Evolutionary conservation across 1,140 invertebrate genomes (phyloP).

Genomic region (Penaeus vannamei): DNA sequence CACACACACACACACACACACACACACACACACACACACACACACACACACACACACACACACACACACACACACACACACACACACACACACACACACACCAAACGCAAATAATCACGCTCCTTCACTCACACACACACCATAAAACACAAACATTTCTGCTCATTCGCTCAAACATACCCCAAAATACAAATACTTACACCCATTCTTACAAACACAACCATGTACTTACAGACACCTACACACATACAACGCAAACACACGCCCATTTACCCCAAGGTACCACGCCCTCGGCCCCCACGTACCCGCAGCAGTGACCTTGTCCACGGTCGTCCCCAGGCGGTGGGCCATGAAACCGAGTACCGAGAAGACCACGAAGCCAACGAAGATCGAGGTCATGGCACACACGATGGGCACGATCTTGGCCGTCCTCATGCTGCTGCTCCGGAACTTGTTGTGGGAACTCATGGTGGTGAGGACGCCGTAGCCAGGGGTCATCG

Average conservation of each 20-base stretch:
- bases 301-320: constrained; percentile 67
- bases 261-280: background rate
- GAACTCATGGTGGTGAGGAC: constrained; percentile 85
- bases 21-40: no score
- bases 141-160: no score
- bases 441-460: constrained; percentile 78
- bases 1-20: no score
- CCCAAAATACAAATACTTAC: background rate
- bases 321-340: constrained; percentile 72
- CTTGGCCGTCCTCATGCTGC: constrained; percentile 62
- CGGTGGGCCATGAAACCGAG: constrained; percentile 82
- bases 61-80: no score
- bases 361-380: constrained; percentile 73
- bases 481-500: constrained; percentile 86
- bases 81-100: no score
- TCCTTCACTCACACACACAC: no score
- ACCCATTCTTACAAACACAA: background rate
- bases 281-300: background rate
- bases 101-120: no score
- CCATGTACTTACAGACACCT: background rate
- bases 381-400: constrained; percentile 66
- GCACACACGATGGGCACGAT: constrained; percentile 65
- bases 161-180: no score
- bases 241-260: background rate
- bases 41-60: no score